Evolutionary conservation across 1,140 invertebrate genomes (phyloP), one percentile per base, ranked within the genome.

Genomic region (Drosophila mojavensis): DNA sequence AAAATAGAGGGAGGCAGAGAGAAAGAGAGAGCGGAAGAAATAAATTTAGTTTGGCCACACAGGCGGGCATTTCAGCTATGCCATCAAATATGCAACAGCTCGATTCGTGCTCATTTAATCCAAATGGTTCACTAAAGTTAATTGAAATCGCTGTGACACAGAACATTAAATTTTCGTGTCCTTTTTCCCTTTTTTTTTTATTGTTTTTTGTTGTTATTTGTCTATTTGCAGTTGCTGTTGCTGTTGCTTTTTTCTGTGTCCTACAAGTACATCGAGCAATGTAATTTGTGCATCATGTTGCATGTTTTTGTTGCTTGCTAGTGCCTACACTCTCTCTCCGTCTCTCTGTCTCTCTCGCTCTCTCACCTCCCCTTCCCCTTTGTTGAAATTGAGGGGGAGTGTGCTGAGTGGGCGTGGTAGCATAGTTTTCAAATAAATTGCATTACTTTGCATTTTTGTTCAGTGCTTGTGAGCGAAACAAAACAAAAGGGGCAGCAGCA

Each of bases 381-480:
- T 30, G 5, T 30, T 6, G 6, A 6, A 6, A 30, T 5, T 6
- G 28, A 39, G 33, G 41, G 17, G 26, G 41, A 13, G 45, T 7
- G 53, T 59, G 64, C 39, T 33, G 9, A 2, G 33, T 5, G 64
- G 64, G 58, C 45, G 75, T 53, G 59, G 64, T 65, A 78, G 76
- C 68, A 79, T 79, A 79, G 77, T 79, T 79, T 79, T 79, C 77
- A 79, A 69, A 79, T 79, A 79, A 79, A 79, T 79, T 79, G 77
- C 68, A 79, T 79, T 79, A 77, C 77, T 79, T 79, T 72, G 74
- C 74, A 79, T 79, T 79, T 67, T 76, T 79, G 76, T 76, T 79
- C 72, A 76, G 67, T 60, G 62, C 62, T 76, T 63, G 67, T 76
- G 61, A 65, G 75, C 75, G 71, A 78, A 78, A 78, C 72, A 78